A percentile compares a stretch with the other conserved stretches of the same genome.
These are phyloP conservation scores for Marcusenius ussheri DNA, from an alignment of 2,113 vertebrate species.

Conservation along the genomic window DNA sequence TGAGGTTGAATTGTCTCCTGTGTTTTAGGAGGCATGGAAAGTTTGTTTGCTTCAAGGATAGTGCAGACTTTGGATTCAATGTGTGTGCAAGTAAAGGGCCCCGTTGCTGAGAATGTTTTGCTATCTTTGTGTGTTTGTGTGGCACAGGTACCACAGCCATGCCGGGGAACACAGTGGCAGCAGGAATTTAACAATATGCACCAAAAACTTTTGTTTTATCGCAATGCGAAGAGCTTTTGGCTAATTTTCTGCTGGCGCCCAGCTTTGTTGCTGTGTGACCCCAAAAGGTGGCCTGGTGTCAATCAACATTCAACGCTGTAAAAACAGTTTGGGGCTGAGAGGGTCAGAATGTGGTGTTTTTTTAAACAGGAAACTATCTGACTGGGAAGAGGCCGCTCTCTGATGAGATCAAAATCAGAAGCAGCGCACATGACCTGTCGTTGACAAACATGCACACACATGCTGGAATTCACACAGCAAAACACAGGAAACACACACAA, in stretches of 20 bases:
- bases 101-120: background rate
- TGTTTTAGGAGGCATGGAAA: background rate
- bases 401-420: background rate
- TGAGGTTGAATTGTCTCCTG: background rate
- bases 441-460: background rate
- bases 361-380: background rate
- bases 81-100: background rate
- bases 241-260: background rate
- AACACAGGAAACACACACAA: background rate
- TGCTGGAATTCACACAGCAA: background rate
- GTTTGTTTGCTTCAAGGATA: background rate
- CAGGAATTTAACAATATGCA: background rate
- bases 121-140: background rate
- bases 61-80: background rate
- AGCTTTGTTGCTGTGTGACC: background rate
- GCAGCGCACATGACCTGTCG: background rate
- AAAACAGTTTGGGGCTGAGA: background rate
- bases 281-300: background rate
- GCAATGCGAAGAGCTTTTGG: too few species aligned
- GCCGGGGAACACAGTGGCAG: background rate
- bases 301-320: background rate
- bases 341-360: background rate
- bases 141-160: background rate
- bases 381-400: background rate
- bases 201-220: background rate